These are phyloP conservation scores for Tetrax tetrax DNA, from an alignment of 2,113 vertebrate species.

Conservation along the genomic window DNA sequence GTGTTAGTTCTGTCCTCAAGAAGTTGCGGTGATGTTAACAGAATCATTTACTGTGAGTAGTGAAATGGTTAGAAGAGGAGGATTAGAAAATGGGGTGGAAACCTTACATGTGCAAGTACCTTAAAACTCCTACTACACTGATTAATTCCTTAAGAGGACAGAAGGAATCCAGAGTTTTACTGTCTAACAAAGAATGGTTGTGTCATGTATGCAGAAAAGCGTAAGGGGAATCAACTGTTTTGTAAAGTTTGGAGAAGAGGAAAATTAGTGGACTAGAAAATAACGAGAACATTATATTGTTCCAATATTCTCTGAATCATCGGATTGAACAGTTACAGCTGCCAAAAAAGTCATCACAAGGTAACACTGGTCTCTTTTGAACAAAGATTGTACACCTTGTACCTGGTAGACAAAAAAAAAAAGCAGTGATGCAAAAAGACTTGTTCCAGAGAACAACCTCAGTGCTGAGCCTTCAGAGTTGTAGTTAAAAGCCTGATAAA, in stretches of 20 bases:
- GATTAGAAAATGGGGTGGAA: neutral
- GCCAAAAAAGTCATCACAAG: neutral
- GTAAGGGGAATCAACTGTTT: neutral
- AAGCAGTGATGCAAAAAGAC: neutral
- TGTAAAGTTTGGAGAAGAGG: neutral
- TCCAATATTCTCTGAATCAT: neutral
- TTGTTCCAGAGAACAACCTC: neutral
- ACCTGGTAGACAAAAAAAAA: neutral
- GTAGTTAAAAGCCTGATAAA: neutral
- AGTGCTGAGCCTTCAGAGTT: neutral
- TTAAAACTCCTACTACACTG: neutral
- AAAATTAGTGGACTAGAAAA: neutral
- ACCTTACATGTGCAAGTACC: neutral
- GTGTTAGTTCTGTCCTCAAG: neutral
- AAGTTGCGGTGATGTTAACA: neutral
- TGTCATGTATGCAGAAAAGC: neutral
- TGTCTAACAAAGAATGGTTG: neutral
- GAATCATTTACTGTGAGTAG: neutral
- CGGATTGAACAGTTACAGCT: neutral
- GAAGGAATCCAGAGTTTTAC: neutral
- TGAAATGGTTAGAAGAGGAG: neutral
- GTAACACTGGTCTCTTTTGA: neutral
- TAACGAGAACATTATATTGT: neutral
- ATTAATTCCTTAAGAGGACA: neutral
- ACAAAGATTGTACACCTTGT: neutral